phyloP scores from a whole-genome alignment of 2,113 vertebrate species.

The Hippocampus abdominalis region DNA sequence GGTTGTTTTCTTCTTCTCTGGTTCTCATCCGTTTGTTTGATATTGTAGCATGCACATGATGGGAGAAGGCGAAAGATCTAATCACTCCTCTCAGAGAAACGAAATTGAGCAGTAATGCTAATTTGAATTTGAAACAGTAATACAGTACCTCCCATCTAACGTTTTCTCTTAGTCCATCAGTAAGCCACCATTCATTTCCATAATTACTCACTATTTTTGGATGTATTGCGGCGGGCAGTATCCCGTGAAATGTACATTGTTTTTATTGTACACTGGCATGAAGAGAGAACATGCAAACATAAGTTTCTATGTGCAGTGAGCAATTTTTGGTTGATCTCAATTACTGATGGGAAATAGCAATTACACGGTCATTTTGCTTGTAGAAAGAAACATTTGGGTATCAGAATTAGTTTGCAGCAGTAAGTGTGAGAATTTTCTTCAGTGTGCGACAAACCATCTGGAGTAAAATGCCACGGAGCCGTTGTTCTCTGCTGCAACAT shows the following conservation, averaged over 20 bases:
- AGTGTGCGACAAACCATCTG: conserved; percentile 18
- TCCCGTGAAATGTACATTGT: not conserved
- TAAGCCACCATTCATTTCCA: too few relatives aligned
- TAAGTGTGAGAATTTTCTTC: conserved; percentile 13
- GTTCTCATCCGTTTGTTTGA: not conserved
- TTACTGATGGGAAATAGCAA: too few relatives aligned
- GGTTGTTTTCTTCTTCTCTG: not conserved
- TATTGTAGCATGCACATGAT: not conserved
- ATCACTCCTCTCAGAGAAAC: not conserved
- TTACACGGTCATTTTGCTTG: not conserved
- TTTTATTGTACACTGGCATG: too few relatives aligned
- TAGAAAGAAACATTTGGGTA: conserved; percentile 5
- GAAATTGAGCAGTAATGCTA: not conserved
- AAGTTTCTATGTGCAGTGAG: too few relatives aligned
- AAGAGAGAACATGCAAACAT: too few relatives aligned
- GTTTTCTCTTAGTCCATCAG: too few relatives aligned
- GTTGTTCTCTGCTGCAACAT: conserved; percentile 15
- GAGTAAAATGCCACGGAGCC: conserved; percentile 9
- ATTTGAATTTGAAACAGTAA: too few relatives aligned
- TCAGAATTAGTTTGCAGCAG: conserved; percentile 8
- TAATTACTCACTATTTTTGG: too few relatives aligned
- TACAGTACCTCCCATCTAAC: too few relatives aligned
- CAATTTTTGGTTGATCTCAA: too few relatives aligned
- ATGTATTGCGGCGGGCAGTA: not conserved
- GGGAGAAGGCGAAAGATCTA: not conserved